These are phyloP conservation scores for Dreissena polymorpha DNA, from an alignment of 1,140 invertebrate genomes.

Conservation along the genomic window DNA sequence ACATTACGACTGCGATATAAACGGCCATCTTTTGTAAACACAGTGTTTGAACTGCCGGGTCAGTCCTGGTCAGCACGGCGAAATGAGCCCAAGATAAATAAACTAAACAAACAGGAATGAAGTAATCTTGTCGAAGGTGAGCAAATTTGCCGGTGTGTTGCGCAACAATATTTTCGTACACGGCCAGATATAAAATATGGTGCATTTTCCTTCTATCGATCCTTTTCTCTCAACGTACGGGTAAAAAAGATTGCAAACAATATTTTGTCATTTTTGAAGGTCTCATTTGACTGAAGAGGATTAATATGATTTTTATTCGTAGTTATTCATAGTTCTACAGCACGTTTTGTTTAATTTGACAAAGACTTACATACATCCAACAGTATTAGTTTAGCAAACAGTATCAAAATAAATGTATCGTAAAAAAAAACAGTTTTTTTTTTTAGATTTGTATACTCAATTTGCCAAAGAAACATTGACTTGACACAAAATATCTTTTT, in stretches of 20 bases:
- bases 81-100: constrained; percentile 36
- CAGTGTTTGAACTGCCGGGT: constrained; percentile 42
- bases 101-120: constrained; percentile 28
- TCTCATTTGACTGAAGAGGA: background rate
- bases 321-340: background rate
- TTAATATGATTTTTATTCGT: background rate
- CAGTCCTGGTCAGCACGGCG: constrained; percentile 38
- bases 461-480: no score
- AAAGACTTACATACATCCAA: no score
- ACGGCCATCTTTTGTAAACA: constrained; percentile 38
- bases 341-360: no score
- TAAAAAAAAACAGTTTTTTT: no score
- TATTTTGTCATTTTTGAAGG: background rate
- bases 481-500: no score
- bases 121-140: constrained; percentile 23
- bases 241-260: background rate
- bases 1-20: constrained; percentile 44
- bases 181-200: background rate
- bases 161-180: background rate
- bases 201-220: background rate
- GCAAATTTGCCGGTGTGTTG: background rate
- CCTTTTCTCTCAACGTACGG: background rate
- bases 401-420: no score
- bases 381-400: no score
- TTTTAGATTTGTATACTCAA: no score